Conservation (phyloP, 2,797 vertebrate species). For the Ispidina picta region DNA sequence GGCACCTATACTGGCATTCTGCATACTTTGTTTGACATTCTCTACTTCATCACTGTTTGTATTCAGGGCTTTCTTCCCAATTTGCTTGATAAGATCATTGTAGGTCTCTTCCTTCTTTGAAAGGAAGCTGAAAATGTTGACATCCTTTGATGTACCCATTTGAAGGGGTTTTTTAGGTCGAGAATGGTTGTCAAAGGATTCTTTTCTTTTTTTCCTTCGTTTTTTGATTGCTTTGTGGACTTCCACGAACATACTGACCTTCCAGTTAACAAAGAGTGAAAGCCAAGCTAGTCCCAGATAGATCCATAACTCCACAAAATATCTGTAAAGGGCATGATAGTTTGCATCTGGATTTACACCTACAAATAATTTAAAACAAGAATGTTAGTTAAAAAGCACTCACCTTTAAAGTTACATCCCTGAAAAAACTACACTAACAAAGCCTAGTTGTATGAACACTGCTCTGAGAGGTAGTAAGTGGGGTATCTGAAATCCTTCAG, state of each 20-base stretch:
- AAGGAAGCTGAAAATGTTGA: slow-evolving; percentile 95
- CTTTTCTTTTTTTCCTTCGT: slow-evolving; percentile 89
- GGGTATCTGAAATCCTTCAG: neutral
- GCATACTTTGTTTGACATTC: slow-evolving; percentile 74
- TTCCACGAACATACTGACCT: slow-evolving; percentile 98
- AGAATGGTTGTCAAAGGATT: slow-evolving; percentile 88
- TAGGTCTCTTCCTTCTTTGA: slow-evolving; percentile 95
- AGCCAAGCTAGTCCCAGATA: slow-evolving; percentile 97
- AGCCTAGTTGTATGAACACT: neutral
- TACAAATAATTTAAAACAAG: slow-evolving; percentile 59
- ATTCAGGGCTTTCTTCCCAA: slow-evolving; percentile 86
- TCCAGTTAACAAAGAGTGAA: slow-evolving; percentile 98
- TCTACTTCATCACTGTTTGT: slow-evolving; percentile 82
- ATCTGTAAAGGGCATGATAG: slow-evolving; percentile 94
- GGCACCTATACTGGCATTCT: slow-evolving; percentile 83
- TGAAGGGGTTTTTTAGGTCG: slow-evolving; percentile 83
- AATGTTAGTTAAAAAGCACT: slow-evolving; percentile 8
- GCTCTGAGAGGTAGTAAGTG: neutral
- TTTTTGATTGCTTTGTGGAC: slow-evolving; percentile 99
- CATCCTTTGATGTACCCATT: slow-evolving; percentile 84
- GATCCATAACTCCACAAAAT: slow-evolving; percentile 99
- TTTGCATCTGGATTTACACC: slow-evolving; percentile 91
- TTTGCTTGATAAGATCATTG: slow-evolving; percentile 96
- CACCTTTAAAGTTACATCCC: neutral
- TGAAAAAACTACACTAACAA: neutral